Evolutionary conservation across 2,113 vertebrate genomes (phyloP).

Genomic region (Takifugu flavidus): DNA sequence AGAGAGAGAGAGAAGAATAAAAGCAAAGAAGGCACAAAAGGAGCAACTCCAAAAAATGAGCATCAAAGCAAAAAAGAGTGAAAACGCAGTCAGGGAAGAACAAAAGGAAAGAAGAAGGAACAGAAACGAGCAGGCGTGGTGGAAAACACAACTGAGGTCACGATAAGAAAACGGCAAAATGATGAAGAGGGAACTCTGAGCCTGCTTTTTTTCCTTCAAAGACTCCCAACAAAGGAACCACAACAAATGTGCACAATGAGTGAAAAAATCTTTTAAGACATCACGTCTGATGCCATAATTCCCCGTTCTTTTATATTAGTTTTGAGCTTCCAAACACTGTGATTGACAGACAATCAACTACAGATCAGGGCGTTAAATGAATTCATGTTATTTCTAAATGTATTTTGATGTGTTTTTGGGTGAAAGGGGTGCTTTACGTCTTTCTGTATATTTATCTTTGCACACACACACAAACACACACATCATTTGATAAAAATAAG

Average conservation of each 20-base stretch:
- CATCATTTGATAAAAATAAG: background rate
- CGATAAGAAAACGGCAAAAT: constrained; percentile 48
- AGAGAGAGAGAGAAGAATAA: constrained; percentile 44
- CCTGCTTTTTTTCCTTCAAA: constrained; percentile 20
- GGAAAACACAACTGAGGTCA: constrained; percentile 56
- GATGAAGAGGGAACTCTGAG: constrained; percentile 36
- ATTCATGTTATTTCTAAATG: background rate
- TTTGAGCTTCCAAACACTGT: too few species aligned
- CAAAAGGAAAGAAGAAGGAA: constrained; percentile 57
- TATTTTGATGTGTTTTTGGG: too few species aligned
- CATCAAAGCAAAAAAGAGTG: constrained; percentile 65
- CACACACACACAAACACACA: background rate
- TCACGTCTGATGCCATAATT: background rate
- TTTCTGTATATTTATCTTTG: too few species aligned
- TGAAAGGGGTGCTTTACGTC: too few species aligned
- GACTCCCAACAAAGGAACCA: constrained; percentile 13
- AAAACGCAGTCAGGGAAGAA: constrained; percentile 55
- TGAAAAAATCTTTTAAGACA: background rate
- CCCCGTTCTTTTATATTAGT: background rate
- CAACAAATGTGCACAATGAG: background rate
- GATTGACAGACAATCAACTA: too few species aligned
- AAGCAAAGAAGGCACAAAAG: constrained; percentile 63
- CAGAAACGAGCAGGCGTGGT: constrained; percentile 41
- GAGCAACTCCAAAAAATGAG: constrained; percentile 64
- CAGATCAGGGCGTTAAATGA: too few species aligned